Conservation (phyloP, 2,888 invertebrate species). For the Cyaniris semiargus region DNA sequence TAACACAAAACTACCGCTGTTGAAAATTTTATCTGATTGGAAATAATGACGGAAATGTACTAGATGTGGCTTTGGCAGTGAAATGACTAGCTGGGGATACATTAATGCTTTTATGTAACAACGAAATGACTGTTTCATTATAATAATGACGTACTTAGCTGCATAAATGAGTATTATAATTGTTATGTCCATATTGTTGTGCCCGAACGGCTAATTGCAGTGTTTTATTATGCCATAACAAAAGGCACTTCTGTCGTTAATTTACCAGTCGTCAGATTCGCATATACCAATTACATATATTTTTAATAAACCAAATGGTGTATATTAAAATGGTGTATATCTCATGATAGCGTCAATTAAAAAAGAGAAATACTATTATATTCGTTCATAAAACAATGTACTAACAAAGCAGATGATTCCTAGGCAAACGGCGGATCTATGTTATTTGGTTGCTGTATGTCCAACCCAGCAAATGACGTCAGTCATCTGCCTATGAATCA, state of each 20-base stretch:
- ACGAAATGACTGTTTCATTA: constrained; percentile 19
- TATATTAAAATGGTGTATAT: no score
- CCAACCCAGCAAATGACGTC: no score
- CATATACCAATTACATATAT: neutral
- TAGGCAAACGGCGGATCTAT: no score
- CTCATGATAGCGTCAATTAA: neutral
- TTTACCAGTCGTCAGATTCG: neutral
- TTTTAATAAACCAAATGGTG: neutral
- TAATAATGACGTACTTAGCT: constrained; percentile 19
- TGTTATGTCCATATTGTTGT: constrained; percentile 2
- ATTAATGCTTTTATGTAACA: constrained; percentile 21
- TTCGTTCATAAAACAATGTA: no score
- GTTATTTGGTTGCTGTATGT: no score
- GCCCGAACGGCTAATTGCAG: neutral
- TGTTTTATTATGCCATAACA: neutral
- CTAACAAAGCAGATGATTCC: no score
- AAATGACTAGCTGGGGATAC: constrained; percentile 17
- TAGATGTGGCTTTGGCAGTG: constrained; percentile 7
- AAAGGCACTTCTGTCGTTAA: neutral
- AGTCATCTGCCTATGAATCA: no score
- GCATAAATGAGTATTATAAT: constrained; percentile 8
- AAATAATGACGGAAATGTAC: neutral
- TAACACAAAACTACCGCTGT: neutral
- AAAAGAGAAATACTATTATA: no score
- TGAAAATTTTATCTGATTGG: constrained; percentile 4